A percentile compares a stretch with the other conserved stretches of the same genome.
Conservation (phyloP, 1,140 invertebrate genomes). For the Drosophila ambigua region DNA sequence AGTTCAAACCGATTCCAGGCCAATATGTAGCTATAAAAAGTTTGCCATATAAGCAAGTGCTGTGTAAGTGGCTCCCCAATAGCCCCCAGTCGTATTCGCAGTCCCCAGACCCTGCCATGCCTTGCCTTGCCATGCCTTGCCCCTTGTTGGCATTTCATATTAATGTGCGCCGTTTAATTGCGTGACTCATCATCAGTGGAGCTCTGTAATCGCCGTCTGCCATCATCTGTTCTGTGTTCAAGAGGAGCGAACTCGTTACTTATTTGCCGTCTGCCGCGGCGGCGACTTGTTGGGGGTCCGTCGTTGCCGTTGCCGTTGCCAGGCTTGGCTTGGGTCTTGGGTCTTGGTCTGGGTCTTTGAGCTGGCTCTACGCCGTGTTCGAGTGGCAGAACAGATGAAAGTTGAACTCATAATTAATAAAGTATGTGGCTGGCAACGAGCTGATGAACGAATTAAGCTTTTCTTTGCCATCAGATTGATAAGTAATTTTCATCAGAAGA, state of each 20-base stretch:
- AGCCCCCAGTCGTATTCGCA: too few species aligned
- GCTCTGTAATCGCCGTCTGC: slow-evolving; percentile 23
- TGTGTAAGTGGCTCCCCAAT: slow-evolving; percentile 27
- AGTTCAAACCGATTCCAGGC: too few species aligned
- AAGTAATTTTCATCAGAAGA: slow-evolving; percentile 1
- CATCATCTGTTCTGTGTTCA: not conserved
- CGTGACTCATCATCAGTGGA: slow-evolving; percentile 57
- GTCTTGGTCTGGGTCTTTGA: slow-evolving; percentile 4
- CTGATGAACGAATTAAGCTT: not conserved
- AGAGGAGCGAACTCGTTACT: slow-evolving; percentile 2
- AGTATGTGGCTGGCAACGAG: slow-evolving; percentile 3
- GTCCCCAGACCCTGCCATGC: slow-evolving; percentile 5
- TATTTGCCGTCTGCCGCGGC: slow-evolving; percentile 2
- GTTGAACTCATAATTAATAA: slow-evolving; percentile 34
- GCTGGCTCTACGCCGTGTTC: too few species aligned
- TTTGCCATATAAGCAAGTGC: slow-evolving; percentile 24
- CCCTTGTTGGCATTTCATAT: slow-evolving; percentile 40
- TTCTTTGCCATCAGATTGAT: slow-evolving; percentile 5
- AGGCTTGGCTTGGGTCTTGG: slow-evolving; percentile 5
- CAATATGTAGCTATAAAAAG: slow-evolving; percentile 16
- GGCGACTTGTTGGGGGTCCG: not conserved
- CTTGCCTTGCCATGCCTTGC: slow-evolving; percentile 14
- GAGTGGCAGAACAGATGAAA: not conserved
- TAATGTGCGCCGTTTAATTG: slow-evolving; percentile 61
- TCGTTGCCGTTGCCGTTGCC: too few species aligned